A percentile compares a stretch with the other conserved stretches of the same genome.
phyloP scores from a whole-genome alignment of 2,797 vertebrate species.

The Spinus pinus region DNA sequence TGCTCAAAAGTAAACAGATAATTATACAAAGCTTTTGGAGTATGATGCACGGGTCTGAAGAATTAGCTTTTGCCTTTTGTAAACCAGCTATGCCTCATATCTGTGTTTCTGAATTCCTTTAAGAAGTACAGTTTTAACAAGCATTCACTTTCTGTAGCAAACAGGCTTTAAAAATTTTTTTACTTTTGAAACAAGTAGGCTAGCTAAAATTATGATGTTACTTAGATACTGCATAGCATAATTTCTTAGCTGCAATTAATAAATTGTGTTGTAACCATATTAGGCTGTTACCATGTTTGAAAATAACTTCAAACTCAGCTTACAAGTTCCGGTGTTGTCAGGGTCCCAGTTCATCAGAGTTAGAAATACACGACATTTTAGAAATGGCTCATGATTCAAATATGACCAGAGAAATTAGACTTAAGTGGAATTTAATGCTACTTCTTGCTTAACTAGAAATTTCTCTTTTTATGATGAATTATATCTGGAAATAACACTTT shows the following conservation, averaged over 20 bases:
- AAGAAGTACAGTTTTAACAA: background rate
- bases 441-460: background rate
- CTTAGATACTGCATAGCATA: background rate
- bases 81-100: background rate
- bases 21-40: background rate
- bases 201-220: background rate
- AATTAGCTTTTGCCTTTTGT: background rate
- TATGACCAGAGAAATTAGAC: background rate
- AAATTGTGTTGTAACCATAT: background rate
- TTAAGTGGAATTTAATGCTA: background rate
- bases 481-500: background rate
- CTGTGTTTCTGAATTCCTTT: background rate
- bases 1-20: background rate
- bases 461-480: background rate
- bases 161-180: background rate
- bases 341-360: background rate
- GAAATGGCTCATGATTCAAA: slow-evolving; percentile 22
- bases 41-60: background rate
- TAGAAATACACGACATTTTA: background rate
- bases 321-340: background rate
- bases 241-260: slow-evolving; percentile 8
- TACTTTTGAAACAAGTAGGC: background rate
- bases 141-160: background rate
- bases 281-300: background rate
- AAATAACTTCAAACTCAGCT: slow-evolving; percentile 20